These are phyloP conservation scores for Nannobrachium achirus DNA, from an alignment of 2,113 vertebrate genomes.

Conservation along the genomic window DNA sequence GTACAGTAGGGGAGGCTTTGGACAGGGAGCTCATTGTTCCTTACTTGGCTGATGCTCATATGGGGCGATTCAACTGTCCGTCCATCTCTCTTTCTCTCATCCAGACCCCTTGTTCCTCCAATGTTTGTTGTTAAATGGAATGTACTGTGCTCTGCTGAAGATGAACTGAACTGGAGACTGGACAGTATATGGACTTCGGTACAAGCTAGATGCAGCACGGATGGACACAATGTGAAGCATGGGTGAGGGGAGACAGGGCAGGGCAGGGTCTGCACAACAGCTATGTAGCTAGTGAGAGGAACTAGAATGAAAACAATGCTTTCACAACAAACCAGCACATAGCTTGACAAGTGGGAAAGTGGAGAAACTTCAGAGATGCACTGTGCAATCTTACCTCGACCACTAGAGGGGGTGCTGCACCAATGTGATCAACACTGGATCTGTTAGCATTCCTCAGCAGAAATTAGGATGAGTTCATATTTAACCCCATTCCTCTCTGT, in stretches of 20 bases:
- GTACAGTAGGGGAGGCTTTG: constrained; percentile 7
- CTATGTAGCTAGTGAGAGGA: too few species aligned
- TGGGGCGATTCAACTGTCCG: constrained; percentile 29
- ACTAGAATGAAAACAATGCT: too few species aligned
- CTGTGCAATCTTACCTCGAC: too few species aligned
- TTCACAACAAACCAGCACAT: too few species aligned
- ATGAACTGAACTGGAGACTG: too few species aligned
- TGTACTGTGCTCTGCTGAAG: too few species aligned
- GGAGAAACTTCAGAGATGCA: too few species aligned
- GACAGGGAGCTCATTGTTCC: constrained; percentile 60
- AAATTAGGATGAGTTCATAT: too few species aligned
- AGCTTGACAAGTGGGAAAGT: too few species aligned
- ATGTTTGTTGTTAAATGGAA: too few species aligned
- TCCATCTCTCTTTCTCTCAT: constrained; percentile 4
- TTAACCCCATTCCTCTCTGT: too few species aligned
- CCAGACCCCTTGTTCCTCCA: background rate
- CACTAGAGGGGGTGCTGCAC: background rate
- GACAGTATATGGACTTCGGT: too few species aligned
- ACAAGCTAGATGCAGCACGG: background rate
- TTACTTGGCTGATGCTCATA: constrained; percentile 51
- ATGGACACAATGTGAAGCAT: background rate
- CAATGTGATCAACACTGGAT: background rate
- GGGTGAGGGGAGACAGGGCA: background rate
- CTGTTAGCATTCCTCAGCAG: background rate
- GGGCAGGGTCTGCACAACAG: background rate